These are phyloP conservation scores for Tillus elongatus DNA, from an alignment of 2,888 invertebrate genomes.

Conservation along the genomic window DNA sequence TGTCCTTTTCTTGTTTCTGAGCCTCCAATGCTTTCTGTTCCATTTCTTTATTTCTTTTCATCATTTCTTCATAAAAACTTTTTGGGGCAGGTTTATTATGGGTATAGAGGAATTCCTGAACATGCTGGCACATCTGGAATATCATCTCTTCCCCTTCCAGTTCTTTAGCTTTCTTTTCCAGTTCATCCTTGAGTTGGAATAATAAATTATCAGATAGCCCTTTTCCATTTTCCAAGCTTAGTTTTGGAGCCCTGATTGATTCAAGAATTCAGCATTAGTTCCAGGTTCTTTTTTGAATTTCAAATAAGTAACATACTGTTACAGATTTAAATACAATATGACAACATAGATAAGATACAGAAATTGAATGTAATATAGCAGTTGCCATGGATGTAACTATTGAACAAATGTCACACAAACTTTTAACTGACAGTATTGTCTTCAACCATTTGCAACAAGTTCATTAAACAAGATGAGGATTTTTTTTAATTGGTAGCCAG, in stretches of 20 bases:
- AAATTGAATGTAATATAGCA: conserved; percentile 1
- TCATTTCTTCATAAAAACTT: conserved; percentile 90
- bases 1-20: conserved; percentile 45
- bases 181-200: conserved; percentile 50
- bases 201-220: conserved; percentile 69
- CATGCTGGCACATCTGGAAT: conserved; percentile 68
- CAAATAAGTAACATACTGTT: conserved; percentile 3
- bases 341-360: background rate
- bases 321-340: conserved; percentile 4
- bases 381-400: background rate
- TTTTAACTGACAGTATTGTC: too few species aligned
- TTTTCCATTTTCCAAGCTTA: conserved; percentile 63
- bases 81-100: conserved; percentile 72
- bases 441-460: too few species aligned
- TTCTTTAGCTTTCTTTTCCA: conserved; percentile 49
- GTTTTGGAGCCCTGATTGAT: conserved; percentile 53
- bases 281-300: conserved; percentile 1
- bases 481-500: too few species aligned
- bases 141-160: conserved; percentile 79
- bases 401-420: too few species aligned
- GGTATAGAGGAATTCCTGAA: conserved; percentile 67
- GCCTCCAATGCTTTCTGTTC: conserved; percentile 54
- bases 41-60: conserved; percentile 58
- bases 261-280: conserved; percentile 10
- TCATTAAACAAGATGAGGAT: too few species aligned